These are phyloP conservation scores for Neoscelio sp. DNA, from an alignment of 2,888 invertebrate species.

Conservation along the genomic window DNA sequence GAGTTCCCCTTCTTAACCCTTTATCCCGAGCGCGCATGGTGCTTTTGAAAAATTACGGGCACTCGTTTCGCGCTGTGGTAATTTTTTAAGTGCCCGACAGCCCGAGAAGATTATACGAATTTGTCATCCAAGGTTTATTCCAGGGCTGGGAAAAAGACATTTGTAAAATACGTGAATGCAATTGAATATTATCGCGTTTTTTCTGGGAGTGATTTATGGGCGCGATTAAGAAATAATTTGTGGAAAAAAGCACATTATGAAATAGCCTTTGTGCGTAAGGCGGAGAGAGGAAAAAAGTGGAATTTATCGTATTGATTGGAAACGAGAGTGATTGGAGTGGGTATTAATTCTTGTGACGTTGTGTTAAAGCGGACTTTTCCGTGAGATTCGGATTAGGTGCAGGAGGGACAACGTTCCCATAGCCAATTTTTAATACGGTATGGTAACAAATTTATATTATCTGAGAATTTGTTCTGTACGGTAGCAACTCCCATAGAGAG, in stretches of 20 bases:
- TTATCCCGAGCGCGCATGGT: conserved; percentile 11
- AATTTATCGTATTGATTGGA: conserved; percentile 40
- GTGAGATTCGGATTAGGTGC: too few relatives aligned
- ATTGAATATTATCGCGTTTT: conserved; percentile 55
- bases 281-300: conserved; percentile 14
- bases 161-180: conserved; percentile 48
- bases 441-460: too few relatives aligned
- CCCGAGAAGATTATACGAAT: conserved; percentile 56
- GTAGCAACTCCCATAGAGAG: too few relatives aligned
- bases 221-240: conserved; percentile 55
- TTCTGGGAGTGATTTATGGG: conserved; percentile 45
- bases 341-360: conserved; percentile 70
- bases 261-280: conserved; percentile 27
- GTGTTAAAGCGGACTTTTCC: too few relatives aligned
- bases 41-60: conserved; percentile 53
- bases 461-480: too few relatives aligned
- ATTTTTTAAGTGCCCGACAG: conserved; percentile 51
- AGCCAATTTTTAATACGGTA: too few relatives aligned
- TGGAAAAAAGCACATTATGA: conserved; percentile 45
- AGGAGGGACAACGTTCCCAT: too few relatives aligned
- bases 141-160: conserved; percentile 21
- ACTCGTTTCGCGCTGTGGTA: conserved; percentile 30
- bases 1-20: conserved; percentile 23
- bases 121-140: conserved; percentile 56
- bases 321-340: conserved; percentile 72